Conservation (phyloP, 35 echinoderm and acorn worm species). For the Lytechinus pictus region DNA sequence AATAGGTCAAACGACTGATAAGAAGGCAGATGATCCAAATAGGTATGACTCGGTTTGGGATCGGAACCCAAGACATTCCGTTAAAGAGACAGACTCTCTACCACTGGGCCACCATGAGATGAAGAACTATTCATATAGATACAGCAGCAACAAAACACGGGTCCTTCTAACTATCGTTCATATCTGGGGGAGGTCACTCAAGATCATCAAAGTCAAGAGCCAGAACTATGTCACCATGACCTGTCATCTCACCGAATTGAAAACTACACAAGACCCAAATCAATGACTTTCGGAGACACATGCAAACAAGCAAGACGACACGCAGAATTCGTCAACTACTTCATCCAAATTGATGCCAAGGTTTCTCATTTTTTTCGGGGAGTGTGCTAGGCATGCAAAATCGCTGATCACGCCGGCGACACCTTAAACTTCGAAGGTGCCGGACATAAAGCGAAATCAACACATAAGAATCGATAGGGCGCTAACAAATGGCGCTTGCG, state of each 20-base stretch:
- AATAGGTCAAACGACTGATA: no score
- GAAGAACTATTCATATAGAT: no score
- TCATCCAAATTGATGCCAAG: neutral
- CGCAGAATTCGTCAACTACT: neutral
- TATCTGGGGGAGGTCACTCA: neutral
- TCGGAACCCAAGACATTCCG: no score
- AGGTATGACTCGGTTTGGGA: no score
- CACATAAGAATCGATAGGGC: neutral
- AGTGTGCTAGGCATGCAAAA: neutral
- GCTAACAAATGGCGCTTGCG: neutral
- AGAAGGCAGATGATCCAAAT: no score
- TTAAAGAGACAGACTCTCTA: no score
- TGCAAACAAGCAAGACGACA: neutral
- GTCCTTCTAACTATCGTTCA: neutral
- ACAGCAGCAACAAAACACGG: no score
- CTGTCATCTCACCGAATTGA: neutral
- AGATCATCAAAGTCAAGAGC: neutral
- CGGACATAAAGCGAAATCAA: neutral
- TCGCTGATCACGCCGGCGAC: neutral
- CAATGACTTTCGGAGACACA: neutral
- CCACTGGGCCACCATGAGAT: no score
- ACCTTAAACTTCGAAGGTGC: neutral
- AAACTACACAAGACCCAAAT: neutral
- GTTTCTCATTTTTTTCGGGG: neutral
- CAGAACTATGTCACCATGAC: slow-evolving; percentile 4